phyloP scores from a whole-genome alignment of 2,888 invertebrate genomes.

The Crematogaster levior region DNA sequence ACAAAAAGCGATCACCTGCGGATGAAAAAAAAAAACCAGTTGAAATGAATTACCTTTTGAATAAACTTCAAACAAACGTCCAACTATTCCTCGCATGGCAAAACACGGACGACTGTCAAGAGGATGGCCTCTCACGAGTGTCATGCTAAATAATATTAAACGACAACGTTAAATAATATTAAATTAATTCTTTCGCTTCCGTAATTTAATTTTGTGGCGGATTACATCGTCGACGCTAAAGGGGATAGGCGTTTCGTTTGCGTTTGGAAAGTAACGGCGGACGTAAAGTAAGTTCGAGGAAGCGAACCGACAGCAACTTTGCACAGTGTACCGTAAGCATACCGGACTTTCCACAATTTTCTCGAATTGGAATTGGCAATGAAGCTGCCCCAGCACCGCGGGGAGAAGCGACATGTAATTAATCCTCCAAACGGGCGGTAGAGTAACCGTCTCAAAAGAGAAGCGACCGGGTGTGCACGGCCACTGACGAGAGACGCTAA shows the following conservation, averaged over 20 bases:
- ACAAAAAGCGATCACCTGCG: conserved; percentile 33
- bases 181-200: conserved; percentile 40
- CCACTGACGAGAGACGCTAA: background rate
- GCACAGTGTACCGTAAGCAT: conserved; percentile 39
- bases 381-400: conserved; percentile 20
- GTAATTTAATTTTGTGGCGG: conserved; percentile 31
- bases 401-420: conserved; percentile 63
- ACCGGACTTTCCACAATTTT: conserved; percentile 54
- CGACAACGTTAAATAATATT: too few species aligned
- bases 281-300: conserved; percentile 40
- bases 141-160: conserved; percentile 1
- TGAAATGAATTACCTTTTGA: conserved; percentile 29
- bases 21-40: background rate
- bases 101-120: background rate
- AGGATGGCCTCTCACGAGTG: background rate
- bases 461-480: background rate
- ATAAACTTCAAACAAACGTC: conserved; percentile 46
- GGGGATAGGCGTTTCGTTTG: conserved; percentile 27
- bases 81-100: background rate
- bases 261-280: conserved; percentile 42
- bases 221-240: conserved; percentile 19
- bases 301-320: conserved; percentile 27
- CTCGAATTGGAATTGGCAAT: conserved; percentile 54
- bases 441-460: conserved; percentile 46
- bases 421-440: conserved; percentile 49